These are phyloP conservation scores for Pelochelys cantorii DNA, from an alignment of 2,797 vertebrate species.

Conservation along the genomic window DNA sequence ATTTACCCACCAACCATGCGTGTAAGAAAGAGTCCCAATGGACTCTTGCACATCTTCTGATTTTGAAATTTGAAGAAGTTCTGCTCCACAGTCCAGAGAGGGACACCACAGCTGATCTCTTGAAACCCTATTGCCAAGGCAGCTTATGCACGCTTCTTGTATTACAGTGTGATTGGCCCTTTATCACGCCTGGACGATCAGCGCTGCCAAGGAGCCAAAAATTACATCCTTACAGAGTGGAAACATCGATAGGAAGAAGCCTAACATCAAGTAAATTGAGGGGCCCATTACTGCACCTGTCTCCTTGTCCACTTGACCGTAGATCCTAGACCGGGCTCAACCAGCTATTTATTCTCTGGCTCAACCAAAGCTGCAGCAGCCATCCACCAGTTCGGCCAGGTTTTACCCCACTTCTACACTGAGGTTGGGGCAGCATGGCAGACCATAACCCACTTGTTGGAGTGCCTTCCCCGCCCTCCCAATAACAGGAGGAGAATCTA, in stretches of 20 bases:
- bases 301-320: background rate
- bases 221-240: background rate
- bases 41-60: background rate
- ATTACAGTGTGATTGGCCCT: background rate
- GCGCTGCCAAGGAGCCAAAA: background rate
- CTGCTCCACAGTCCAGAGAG: background rate
- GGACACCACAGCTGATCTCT: background rate
- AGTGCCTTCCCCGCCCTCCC: too few species aligned
- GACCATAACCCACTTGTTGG: background rate
- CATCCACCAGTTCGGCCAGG: background rate
- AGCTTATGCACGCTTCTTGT: background rate
- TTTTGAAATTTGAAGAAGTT: background rate
- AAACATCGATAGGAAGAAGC: background rate
- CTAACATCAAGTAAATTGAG: background rate
- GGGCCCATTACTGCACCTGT: background rate
- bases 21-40: background rate
- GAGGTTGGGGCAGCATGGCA: background rate
- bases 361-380: background rate
- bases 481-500: background rate
- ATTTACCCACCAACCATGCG: rapidly evolving
- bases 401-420: too few species aligned
- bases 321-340: background rate
- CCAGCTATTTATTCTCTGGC: background rate
- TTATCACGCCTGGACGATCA: background rate
- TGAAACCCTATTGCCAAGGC: background rate